phyloP scores from a whole-genome alignment of 2,888 invertebrate species.

The Heliconius aoede region DNA sequence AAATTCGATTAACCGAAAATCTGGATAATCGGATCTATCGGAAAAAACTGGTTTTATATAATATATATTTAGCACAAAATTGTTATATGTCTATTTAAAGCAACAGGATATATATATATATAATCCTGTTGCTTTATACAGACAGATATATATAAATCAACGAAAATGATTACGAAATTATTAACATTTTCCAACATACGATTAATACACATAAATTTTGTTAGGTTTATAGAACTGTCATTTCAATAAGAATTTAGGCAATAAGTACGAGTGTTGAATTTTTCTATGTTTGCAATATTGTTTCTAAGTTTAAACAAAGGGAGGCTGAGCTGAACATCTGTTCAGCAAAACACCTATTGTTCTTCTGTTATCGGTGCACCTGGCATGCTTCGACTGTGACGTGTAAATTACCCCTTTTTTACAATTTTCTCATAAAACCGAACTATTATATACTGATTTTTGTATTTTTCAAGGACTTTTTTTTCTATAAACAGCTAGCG shows the following conservation, averaged over 20 bases:
- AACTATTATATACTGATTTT: not conserved
- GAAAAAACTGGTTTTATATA: no score
- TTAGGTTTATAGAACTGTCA: not conserved
- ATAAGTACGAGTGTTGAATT: constrained; percentile 30
- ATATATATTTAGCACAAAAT: no score
- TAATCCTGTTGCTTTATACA: no score
- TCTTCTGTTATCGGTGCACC: constrained; percentile 43
- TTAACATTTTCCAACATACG: no score
- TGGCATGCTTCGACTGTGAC: constrained; percentile 10
- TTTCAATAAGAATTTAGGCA: not conserved
- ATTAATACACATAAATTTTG: no score
- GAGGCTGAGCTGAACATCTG: constrained; percentile 46
- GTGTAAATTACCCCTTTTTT: constrained; percentile 12
- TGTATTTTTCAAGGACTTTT: not conserved
- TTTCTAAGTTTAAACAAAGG: constrained; percentile 43
- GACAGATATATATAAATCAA: no score
- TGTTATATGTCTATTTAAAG: no score
- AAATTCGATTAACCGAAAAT: no score
- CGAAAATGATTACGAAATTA: no score
- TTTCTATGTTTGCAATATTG: constrained; percentile 38
- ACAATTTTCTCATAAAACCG: constrained; percentile 1
- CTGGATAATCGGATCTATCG: no score
- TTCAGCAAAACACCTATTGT: constrained; percentile 46
- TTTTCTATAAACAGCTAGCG: not conserved
- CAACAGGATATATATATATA: no score